Base-by-base conservation (phyloP, 1,140 invertebrate genomes). In the Temnothorax longispinosus region DNA sequence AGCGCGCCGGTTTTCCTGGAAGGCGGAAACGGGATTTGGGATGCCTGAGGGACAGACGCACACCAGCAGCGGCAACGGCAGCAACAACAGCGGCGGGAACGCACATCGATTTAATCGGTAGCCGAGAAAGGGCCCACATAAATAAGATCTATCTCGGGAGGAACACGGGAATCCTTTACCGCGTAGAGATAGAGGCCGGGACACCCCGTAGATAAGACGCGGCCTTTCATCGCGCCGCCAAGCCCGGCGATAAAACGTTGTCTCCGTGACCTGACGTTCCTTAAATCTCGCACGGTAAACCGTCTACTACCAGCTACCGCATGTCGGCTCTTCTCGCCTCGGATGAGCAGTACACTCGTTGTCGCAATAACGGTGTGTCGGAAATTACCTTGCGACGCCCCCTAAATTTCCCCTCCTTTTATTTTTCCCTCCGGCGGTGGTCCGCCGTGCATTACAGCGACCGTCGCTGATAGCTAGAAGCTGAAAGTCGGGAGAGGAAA, bases 161-260 rank as follows among this genome's bases (percentile, higher is more conserved):
- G 88, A 94, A 95, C 95, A 95, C 92, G 94, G 88, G 94, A 95
- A 95, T 95, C 94, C 94, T 95, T 95, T 94, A 95, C 92, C 91
- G 91, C 89, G 89, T 89, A 94, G 94, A 93, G 94, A 93, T 94
- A 94, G 92, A 94, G 88, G 87, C 81, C 80, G 85, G 92, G 92
- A 92, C 93, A 94, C 91, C 91, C 89, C 74, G 91, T 90, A 92
- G 93, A 94, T 93, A 94, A 94, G 91, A 88, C 88, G 90, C 78
- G 74, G 90, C 92, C 93, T 94, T 94, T 94, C 94, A 94, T 94
- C 94, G 93, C 90, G 91, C 94, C 94, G 92, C 84, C 92, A 35
- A 52, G 58, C 56, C 56, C 21, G 44, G 41, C 85, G 89, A 90
- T 90, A 90, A 90, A 90, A 65, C 54, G 89, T 90, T 60, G 88